These are phyloP conservation scores for Silurus glanis DNA, from an alignment of 2,113 vertebrate genomes.

Conservation along the genomic window DNA sequence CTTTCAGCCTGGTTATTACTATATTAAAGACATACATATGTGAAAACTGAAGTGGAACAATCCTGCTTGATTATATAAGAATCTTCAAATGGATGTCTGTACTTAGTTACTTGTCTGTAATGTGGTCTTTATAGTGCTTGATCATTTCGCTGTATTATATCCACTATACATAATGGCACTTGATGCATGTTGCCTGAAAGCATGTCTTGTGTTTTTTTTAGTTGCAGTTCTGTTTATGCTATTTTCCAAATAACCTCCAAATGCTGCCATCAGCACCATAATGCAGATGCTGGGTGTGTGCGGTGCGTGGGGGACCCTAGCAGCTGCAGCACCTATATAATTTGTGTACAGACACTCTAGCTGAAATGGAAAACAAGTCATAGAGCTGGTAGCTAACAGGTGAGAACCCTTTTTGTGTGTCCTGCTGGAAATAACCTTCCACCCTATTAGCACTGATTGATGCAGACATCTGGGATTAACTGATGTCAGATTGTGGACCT, in stretches of 20 bases:
- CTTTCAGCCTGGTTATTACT: no score
- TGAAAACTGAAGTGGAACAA: neutral
- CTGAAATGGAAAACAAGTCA: constrained; percentile 50
- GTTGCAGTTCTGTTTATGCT: neutral
- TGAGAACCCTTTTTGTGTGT: constrained; percentile 24
- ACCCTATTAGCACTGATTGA: constrained; percentile 42
- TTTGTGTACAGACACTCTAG: constrained; percentile 46
- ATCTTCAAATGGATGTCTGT: no score
- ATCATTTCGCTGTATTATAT: neutral
- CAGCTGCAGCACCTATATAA: constrained; percentile 45
- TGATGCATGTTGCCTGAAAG: neutral
- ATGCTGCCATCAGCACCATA: neutral
- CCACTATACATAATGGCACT: neutral
- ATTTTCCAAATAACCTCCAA: constrained; percentile 40
- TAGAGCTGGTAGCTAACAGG: constrained; percentile 38
- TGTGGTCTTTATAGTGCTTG: neutral
- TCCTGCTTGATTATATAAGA: neutral
- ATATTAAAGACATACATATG: neutral
- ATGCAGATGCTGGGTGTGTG: neutral
- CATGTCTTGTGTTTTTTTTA: constrained; percentile 8
- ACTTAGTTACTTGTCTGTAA: neutral
- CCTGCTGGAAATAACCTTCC: constrained; percentile 47
- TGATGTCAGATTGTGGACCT: neutral
- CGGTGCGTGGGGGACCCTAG: constrained; percentile 2
- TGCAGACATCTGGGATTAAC: constrained; percentile 25